Evolutionary conservation across 2,888 invertebrate genomes (phyloP), one percentile per base, ranked within the genome.

Genomic region (Sphaerophoria taeniata): DNA sequence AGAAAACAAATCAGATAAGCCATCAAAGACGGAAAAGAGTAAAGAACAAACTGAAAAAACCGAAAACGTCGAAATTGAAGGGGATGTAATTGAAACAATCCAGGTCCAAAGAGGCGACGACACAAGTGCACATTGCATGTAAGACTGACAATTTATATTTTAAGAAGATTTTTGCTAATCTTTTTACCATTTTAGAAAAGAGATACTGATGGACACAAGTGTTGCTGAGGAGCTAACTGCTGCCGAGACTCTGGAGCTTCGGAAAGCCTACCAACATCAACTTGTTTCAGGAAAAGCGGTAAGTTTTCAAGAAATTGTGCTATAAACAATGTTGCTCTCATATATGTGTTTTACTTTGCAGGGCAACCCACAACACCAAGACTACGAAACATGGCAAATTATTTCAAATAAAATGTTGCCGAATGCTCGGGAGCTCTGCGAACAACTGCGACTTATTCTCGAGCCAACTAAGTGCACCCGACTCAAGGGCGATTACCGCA

Each of bases 391-490:
- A 12, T 92, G 92, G 92, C 91, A 92, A 70, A 87, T 88, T 9
- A 90, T 92, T 39, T 91, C 91, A 3, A 90, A 90, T 87, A 90
- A 91, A 47, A 92, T 92, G 92, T 87, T 90, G 2, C 90, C 91
- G 60, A 92, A 97, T 83, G 96, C 98, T 0, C 95, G 96, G 73
- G 96, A 97, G 88, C 93, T 99, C 45, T 98, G 98, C 88, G 99
- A 99, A 91, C 96, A 98, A 88, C 93, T 99, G 81, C 93, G 99
- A 58, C 94, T 99, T 0, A 97, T 99, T 56, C 92, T 99, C 49
- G 99, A 99, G 91, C 99, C 99, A 0, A 98, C 98, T 0, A 96
- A 97, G 89, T 96, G 98, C 0, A 96, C 98, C 0, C 94, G 98
- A 87, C 93, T 98, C 43, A 97, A 95, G 92, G 99, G 99, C 24